phyloP scores from a whole-genome alignment of 1,140 invertebrate genomes.

The Drosophila insularis region DNA sequence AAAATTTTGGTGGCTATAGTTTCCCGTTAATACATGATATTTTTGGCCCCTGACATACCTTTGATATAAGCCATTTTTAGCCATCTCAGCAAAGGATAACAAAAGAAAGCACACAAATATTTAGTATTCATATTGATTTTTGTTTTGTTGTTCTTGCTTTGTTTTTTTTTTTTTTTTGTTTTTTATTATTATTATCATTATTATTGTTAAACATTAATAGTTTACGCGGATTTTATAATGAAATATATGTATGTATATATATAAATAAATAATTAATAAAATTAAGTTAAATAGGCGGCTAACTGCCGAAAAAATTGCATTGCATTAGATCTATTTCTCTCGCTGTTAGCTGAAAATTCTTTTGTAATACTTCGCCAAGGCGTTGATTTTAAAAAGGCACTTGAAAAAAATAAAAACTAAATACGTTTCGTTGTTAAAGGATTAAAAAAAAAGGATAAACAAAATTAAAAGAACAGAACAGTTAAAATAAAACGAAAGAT shows the following conservation, averaged over 20 bases:
- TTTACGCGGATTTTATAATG: constrained; percentile 10
- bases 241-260: background rate
- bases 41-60: too few relatives aligned
- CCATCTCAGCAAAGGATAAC: too few relatives aligned
- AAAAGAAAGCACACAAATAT: background rate
- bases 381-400: constrained; percentile 31
- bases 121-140: background rate
- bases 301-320: constrained; percentile 67
- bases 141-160: background rate
- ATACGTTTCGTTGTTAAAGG: constrained; percentile 12
- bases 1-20: too few relatives aligned
- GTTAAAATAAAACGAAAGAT: background rate
- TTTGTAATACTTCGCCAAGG: constrained; percentile 55
- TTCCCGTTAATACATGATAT: too few relatives aligned
- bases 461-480: constrained; percentile 24
- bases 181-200: constrained; percentile 18
- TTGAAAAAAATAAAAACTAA: constrained; percentile 28
- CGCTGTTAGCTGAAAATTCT: constrained; percentile 21
- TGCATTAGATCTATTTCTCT: constrained; percentile 49
- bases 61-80: too few relatives aligned
- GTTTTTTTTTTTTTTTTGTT: constrained; percentile 11
- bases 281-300: constrained; percentile 52
- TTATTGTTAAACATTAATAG: constrained; percentile 54
- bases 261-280: constrained; percentile 66
- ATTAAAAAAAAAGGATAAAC: constrained; percentile 30